Evolutionary conservation across 1,140 invertebrate genomes (phyloP), one percentile per base, ranked within the genome.

Genomic region (Phymastichus coffea): DNA sequence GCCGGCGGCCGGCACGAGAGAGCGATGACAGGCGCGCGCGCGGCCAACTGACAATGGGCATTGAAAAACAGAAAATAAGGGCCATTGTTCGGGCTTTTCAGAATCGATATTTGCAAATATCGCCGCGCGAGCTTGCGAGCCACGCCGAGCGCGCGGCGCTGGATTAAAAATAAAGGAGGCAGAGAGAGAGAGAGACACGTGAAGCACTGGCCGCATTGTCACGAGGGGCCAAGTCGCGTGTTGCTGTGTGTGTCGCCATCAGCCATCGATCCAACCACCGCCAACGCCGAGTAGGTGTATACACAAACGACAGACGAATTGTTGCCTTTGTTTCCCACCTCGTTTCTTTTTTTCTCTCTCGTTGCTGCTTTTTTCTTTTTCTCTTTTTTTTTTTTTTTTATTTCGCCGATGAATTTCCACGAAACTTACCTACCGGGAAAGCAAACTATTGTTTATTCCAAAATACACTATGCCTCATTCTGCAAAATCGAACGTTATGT

Each of bases 61-160:
- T 78, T 76, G 74, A 77, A 76, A 54, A 77, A 74, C 73, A 74
- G 74, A 77, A 79, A 77, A 78, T 76, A 77, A 76, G 72, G 64
- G 67, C 72, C 70, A 80, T 79, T 79, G 78, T 79, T 74, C 73
- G 68, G 67, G 3, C 73, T 78, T 79, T 80, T 77, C 73, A 77
- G 71, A 80, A 77, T 78, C 75, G 73, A 79, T 80, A 77, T 78
- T 76, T 76, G 74, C 71, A 76, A 76, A 76, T 77, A 77, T 72
- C 59, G 60, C 62, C 70, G 70, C 67, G 67, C 57, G 63, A n/a
- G 64, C 28, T 6, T 33, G 28, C 28, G 28, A 12, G 33, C 48
- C 22, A 12, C 25, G 46, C 23, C 48, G 33, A 9, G 28, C 12
- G 41, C 37, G 33, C 35, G 38, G 28, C 33, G 56, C 25, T 17